Evolutionary conservation across 1,140 invertebrate species (phyloP).

Genomic region (Drosophila arawakana): DNA sequence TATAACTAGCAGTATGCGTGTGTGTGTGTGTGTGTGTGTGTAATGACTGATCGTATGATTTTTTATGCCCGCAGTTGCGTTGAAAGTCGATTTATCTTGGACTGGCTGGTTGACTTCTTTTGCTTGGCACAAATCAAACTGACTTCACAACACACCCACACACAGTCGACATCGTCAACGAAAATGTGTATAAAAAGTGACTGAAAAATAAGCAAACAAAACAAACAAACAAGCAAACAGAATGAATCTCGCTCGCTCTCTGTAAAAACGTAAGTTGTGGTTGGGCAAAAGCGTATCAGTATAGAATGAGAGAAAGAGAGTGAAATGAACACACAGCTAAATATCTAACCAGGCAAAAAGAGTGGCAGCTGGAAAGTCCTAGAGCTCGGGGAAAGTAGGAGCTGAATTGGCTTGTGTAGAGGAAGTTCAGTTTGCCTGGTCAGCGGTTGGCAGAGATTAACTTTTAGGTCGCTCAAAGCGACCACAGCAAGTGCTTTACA

Average conservation of each 20-base stretch:
- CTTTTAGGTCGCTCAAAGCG: slow-evolving; percentile 81
- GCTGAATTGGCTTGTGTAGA: slow-evolving; percentile 5
- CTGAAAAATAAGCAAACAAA: slow-evolving; percentile 58
- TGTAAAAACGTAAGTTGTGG: slow-evolving; percentile 78
- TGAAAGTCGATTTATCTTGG: slow-evolving; percentile 83
- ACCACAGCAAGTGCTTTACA: slow-evolving; percentile 81
- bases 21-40: slow-evolving; percentile 50
- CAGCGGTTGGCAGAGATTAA: slow-evolving; percentile 81
- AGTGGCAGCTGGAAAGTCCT: not conserved
- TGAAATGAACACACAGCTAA: slow-evolving; percentile 56
- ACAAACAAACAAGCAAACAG: slow-evolving; percentile 65
- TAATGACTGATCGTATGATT: slow-evolving; percentile 84
- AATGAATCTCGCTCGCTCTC: slow-evolving; percentile 51
- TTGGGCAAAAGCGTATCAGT: slow-evolving; percentile 44
- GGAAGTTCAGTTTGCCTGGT: slow-evolving; percentile 35
- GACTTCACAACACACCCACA: slow-evolving; percentile 10
- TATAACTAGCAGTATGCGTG: slow-evolving; percentile 42
- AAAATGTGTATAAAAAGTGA: slow-evolving; percentile 69
- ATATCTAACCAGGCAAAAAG: slow-evolving; percentile 67
- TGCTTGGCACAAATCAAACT: slow-evolving; percentile 44
- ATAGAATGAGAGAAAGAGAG: not conserved
- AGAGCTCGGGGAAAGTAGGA: not conserved
- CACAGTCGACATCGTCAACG: not conserved
- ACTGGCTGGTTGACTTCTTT: slow-evolving; percentile 64
- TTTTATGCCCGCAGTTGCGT: slow-evolving; percentile 75